Base-by-base conservation (phyloP, 2,113 vertebrate genomes). In the Sceloporus undulatus region DNA sequence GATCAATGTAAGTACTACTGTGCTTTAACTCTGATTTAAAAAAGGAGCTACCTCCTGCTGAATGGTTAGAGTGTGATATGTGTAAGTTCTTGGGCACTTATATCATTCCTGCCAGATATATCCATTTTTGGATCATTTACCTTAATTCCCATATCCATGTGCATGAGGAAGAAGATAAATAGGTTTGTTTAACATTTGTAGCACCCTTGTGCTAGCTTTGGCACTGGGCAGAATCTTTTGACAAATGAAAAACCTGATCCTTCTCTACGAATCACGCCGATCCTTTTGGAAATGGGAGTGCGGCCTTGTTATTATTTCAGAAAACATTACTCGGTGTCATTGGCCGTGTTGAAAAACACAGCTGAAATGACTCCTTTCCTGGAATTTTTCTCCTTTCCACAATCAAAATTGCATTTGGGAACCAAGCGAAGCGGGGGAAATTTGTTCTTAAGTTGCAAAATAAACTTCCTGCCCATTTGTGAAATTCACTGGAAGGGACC, bases 401-500 rank as follows among this genome's bases (percentile, higher is more conserved):
- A 82, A 42, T 25, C 76, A 91, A 91, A 59, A 14, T 62, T 62
- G 59, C 85, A 86, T 54, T 91, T 25, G n/a, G 6, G 23, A 18
- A 54, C 4, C 23, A 82, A 84, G 34, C 84, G 82, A 62, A 65
- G 21, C 14, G 18, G 4, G 19, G 71, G 85, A 80, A 94, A 91
- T 70, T 73, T 90, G 16, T 71, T 65, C 59, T 85, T 68, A 27
- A 89, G 88, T 91, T 89, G 89, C 34, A 85, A 92, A 93, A 86
- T 54, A 84, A 88, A 27, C 25, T 65, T 79, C 66, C 4, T 16
- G 3, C 76, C 87, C 79, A 74, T 84, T 87, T 73, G 27, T 68
- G 83, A 90, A 88, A 89, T 90, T 91, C 85, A 89, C 59, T 62
- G 54, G 79, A 93, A 94, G 92, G 6, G 85, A 21, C 34, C 75